Evolutionary conservation across 2,888 invertebrate species (phyloP).

Genomic region (Cynaeus angustus): DNA sequence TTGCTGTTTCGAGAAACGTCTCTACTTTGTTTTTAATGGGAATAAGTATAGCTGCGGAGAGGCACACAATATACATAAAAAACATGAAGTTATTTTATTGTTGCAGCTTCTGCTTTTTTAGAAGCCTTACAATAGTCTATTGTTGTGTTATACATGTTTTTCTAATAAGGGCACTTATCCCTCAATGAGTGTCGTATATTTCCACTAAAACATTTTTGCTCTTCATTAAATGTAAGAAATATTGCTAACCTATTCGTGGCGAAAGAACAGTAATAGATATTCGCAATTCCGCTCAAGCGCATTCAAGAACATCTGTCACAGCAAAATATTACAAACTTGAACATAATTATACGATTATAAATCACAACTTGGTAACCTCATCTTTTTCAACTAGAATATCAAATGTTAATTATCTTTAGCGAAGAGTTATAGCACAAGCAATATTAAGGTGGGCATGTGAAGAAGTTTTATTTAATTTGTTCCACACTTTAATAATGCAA

Average conservation of each 20-base stretch:
- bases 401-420: conserved; percentile 14
- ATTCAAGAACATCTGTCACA: background rate
- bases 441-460: too few species aligned
- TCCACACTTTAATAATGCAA: background rate
- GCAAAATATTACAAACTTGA: background rate
- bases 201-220: too few species aligned
- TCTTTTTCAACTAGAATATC: background rate
- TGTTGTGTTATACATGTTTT: conserved; percentile 10
- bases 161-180: conserved; percentile 11
- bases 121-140: conserved; percentile 13
- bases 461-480: conserved; percentile 5
- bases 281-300: background rate
- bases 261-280: background rate
- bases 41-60: background rate
- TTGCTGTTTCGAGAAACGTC: background rate
- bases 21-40: conserved; percentile 5
- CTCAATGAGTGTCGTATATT: too few species aligned
- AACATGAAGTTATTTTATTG: conserved; percentile 11
- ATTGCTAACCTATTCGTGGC: background rate
- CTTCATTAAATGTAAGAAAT: too few species aligned
- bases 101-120: conserved; percentile 23
- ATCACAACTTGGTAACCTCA: background rate
- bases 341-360: conserved; percentile 7
- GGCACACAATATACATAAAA: conserved; percentile 6
- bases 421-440: too few species aligned